Percentiles rank a stretch among this genome's conserved stretches.
These are phyloP conservation scores for Chrysomallon squamiferum DNA, from an alignment of 1,140 invertebrate species.

Conservation along the genomic window DNA sequence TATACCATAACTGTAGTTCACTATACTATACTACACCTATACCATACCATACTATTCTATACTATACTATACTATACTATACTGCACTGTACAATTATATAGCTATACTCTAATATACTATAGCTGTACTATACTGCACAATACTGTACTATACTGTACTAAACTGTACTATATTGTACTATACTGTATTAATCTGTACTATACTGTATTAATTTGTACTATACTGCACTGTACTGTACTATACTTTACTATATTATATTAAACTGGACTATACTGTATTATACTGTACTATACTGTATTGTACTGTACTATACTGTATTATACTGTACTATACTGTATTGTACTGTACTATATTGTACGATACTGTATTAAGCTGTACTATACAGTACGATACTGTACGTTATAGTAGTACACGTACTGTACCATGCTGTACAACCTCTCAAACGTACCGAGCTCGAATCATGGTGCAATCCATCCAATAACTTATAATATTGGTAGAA, in stretches of 20 bases:
- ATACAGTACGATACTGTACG: no score
- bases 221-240: conserved; percentile 3
- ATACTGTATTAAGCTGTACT: conserved; percentile 7
- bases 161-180: not conserved
- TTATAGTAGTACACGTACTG: no score
- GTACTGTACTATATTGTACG: conserved; percentile 5
- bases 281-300: conserved; percentile 8
- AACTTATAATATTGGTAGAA: no score
- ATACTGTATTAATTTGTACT: not conserved
- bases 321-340: not conserved
- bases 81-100: no score
- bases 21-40: no score
- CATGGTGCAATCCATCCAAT: no score
- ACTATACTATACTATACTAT: no score
- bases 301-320: conserved; percentile 5
- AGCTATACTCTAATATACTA: no score
- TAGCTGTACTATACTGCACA: not conserved
- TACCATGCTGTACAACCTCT: no score
- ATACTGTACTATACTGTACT: not conserved
- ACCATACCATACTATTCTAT: no score
- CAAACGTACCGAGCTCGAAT: no score
- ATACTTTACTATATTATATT: conserved; percentile 6
- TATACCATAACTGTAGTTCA: no score
- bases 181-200: not conserved
- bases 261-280: conserved; percentile 3